Evolutionary conservation across 2,888 invertebrate species (phyloP).

Genomic region (Lasioglossum malachurum): DNA sequence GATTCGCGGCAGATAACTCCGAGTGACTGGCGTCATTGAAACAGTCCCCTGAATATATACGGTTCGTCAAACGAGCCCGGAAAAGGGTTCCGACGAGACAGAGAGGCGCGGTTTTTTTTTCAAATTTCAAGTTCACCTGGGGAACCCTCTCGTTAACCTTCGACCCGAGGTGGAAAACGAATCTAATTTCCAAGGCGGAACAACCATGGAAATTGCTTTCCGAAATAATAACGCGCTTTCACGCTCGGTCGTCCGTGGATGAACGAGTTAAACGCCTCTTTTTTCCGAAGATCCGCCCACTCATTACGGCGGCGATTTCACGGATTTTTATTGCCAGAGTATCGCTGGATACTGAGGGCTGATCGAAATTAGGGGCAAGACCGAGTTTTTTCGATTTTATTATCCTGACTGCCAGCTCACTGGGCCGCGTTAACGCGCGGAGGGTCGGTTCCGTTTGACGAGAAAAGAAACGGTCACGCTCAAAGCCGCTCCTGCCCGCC

Average conservation of each 20-base stretch:
- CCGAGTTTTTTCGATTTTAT: constrained; percentile 74
- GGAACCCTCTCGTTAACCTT: not conserved
- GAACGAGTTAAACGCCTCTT: not conserved
- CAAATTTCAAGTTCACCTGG: not conserved
- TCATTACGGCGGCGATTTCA: constrained; percentile 22
- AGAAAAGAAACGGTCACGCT: constrained; percentile 49
- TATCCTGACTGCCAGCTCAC: constrained; percentile 74
- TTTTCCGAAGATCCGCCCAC: not conserved
- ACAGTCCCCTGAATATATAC: constrained; percentile 41
- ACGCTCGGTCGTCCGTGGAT: not conserved
- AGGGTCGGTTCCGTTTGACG: constrained; percentile 48
- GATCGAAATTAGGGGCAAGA: constrained; percentile 71
- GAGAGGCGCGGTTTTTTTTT: not conserved
- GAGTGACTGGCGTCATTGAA: constrained; percentile 56
- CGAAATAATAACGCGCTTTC: constrained; percentile 5
- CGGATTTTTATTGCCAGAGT: not conserved
- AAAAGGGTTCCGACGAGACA: constrained; percentile 29
- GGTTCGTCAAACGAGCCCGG: constrained; percentile 54
- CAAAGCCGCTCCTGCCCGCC: constrained; percentile 29
- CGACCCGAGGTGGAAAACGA: not conserved
- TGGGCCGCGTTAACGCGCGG: constrained; percentile 61
- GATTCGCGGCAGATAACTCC: constrained; percentile 74
- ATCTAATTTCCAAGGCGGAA: not conserved
- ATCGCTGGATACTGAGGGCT: not conserved
- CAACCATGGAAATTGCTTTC: not conserved